A percentile compares a stretch with the other conserved stretches of the same genome.
Conservation (phyloP, 2,797 vertebrate species). For the Tarsius wallacei region DNA sequence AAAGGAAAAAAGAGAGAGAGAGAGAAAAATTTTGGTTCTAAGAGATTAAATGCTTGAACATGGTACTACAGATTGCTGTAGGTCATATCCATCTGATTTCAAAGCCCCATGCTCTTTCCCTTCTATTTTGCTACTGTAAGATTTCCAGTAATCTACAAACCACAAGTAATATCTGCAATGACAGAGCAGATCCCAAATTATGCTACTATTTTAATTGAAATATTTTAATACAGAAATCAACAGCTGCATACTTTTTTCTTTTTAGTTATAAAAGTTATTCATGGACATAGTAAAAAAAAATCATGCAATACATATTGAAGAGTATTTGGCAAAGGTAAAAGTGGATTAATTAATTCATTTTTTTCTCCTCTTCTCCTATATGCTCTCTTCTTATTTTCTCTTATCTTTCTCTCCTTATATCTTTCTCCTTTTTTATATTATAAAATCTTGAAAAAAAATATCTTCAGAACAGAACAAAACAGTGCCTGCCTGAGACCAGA, state of each 20-base stretch:
- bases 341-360: neutral
- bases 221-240: neutral
- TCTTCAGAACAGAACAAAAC: neutral
- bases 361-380: neutral
- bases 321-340: constrained; percentile 15
- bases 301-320: neutral
- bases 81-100: neutral
- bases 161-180: neutral
- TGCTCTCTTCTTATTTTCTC: neutral
- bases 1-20: too few species aligned
- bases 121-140: neutral
- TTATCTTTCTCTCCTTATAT: neutral
- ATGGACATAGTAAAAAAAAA: neutral
- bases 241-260: neutral
- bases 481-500: neutral
- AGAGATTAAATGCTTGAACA: neutral
- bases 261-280: constrained; percentile 48
- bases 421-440: neutral
- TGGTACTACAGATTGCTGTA: neutral
- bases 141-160: neutral
- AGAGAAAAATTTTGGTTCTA: neutral
- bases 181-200: neutral
- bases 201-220: neutral
- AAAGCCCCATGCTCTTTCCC: neutral
- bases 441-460: too few species aligned